These are phyloP conservation scores for Lichenostomus cassidix DNA, from an alignment of 2,113 vertebrate genomes.

Conservation along the genomic window DNA sequence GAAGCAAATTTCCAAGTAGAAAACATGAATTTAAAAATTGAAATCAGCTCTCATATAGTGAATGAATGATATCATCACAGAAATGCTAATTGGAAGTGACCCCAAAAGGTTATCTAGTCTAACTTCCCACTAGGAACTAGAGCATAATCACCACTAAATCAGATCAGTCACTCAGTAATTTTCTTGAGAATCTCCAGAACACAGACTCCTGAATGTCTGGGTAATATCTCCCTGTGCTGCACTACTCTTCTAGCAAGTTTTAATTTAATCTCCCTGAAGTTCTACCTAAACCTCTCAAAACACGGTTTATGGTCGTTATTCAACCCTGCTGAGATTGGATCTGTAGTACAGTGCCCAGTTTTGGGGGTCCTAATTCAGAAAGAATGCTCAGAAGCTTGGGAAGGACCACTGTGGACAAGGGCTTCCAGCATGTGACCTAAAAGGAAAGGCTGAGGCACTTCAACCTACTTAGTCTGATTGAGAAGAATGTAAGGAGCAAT, in stretches of 20 bases:
- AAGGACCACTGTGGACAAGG: neutral
- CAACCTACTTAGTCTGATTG: neutral
- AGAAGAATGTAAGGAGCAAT: neutral
- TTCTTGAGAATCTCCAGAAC: neutral
- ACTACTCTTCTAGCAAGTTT: neutral
- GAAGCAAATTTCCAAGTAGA: neutral
- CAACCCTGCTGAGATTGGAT: neutral
- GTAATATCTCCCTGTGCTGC: neutral
- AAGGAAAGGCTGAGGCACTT: neutral
- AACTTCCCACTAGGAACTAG: neutral
- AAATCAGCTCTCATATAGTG: neutral
- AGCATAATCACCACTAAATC: neutral
- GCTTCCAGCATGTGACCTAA: accelerated
- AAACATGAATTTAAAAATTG: neutral
- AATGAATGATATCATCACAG: neutral
- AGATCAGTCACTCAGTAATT: neutral
- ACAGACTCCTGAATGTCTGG: neutral
- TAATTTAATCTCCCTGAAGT: neutral
- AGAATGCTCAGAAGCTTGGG: neutral
- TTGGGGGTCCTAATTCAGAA: neutral
- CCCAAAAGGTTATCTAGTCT: neutral
- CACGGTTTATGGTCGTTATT: neutral
- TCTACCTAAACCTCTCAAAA: neutral
- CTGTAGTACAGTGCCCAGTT: neutral
- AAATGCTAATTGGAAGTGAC: neutral